Conservation (phyloP, 2,797 vertebrate species). For the Spheniscus humboldti region DNA sequence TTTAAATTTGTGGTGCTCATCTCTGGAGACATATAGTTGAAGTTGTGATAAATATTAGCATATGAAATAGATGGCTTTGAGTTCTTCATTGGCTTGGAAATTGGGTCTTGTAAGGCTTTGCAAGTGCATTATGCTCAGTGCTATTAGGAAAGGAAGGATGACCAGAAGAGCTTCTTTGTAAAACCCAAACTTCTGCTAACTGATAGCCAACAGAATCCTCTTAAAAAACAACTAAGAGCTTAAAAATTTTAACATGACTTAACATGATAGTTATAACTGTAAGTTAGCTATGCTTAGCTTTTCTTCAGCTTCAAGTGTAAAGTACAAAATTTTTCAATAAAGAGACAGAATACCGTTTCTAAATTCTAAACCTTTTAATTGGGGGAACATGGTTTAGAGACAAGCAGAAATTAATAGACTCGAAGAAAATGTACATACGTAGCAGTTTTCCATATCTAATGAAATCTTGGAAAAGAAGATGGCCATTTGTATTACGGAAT, state of each 20-base stretch:
- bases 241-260: not conserved
- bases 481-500: not conserved
- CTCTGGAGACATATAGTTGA: not conserved
- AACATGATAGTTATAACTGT: not conserved
- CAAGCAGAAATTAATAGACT: not conserved
- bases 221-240: not conserved
- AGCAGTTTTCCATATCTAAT: not conserved
- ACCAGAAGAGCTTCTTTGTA: not conserved
- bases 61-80: not conserved
- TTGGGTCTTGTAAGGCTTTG: not conserved
- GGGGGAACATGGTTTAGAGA: not conserved
- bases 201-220: not conserved
- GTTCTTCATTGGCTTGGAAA: not conserved
- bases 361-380: not conserved
- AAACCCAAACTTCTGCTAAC: not conserved
- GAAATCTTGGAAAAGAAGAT: not conserved
- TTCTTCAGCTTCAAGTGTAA: not conserved
- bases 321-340: not conserved
- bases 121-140: not conserved
- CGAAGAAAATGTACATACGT: not conserved
- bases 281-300: not conserved
- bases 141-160: not conserved
- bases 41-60: not conserved
- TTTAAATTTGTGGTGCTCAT: not conserved
- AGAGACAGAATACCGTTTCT: not conserved